Base-by-base conservation (phyloP, 1,140 invertebrate species). In the Lepidurus couesii region DNA sequence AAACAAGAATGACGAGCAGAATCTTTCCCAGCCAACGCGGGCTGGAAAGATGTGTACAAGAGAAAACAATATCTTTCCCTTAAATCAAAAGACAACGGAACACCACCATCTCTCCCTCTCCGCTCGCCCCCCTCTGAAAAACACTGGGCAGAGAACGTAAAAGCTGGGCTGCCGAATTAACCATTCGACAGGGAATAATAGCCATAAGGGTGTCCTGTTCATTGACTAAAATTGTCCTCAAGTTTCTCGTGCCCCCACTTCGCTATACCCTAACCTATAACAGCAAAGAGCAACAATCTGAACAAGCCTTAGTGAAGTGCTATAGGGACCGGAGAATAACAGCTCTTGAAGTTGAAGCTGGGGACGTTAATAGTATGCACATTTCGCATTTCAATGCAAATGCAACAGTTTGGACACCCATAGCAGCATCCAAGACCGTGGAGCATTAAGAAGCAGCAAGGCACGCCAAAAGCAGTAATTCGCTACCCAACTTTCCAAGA, bases 61-160 rank as follows among this genome's bases (percentile, higher is more conserved):
- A 65, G 53, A 21, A 65, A 65, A 65, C 53, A 65, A 65, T 65
- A 65, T 65, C 53, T 65, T 65, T 65, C 13, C 53, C 9, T 34
- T 65, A 65, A 65, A 65, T 65, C 53, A 65, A 11, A 65, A 21
- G 53, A 65, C 53, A 65, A 65, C 53, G 53, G 53, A 65, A 65
- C 53, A 65, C 53, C 13, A 65, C 53, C 7, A n/a, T 65, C 21
- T 47, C 8, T 65, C 21, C 13, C 53, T 21, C 53, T 21, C 16
- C 21, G 13, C 47, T 65, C 0, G 13, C 47, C 8, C 53, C 16
- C 16, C 53, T n/a, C 6, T 65, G 53, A n/a, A 65, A 65, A 65
- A 65, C 53, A n/a, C 53, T 65, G n/a, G 47, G 53, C 34, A 21
- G 21, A 65, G 53, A 16, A 16, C 53, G 3, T 21, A 65, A 65